Evolutionary conservation across 2,888 invertebrate species (phyloP), one percentile per base, ranked within the genome.

Genomic region (Tortricodes alternella): DNA sequence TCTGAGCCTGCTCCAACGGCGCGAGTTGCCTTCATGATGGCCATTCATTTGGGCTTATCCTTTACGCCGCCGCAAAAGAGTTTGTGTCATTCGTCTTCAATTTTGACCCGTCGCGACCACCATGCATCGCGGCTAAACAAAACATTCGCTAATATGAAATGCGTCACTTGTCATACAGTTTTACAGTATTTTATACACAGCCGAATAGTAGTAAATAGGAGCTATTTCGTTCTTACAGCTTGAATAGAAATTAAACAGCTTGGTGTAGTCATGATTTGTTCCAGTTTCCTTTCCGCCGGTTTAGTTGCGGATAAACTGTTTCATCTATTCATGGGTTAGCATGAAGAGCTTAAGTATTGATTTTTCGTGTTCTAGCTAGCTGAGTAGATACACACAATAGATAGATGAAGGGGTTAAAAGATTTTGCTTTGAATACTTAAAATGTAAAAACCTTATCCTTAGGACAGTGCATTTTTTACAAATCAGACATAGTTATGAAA

Each of bases 1-100:
- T 95, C 95, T 96, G 96, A 93, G 96, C 95, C 94, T 96, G 96
- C 96, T 95, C 96, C 93, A 93, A 93, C 92, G 92, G 92, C 92
- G 92, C 92, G 89, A 80, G 80, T 76, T 78, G 85, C 88, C 82
- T 86, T 83, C 89, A 89, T 90, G 85, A 83, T 88, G 88, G 88
- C 89, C 89, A 89, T 89, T 90, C 89, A 86, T 89, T 90, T 91
- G 83, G 87, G 83, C 81, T 85, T 87, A 85, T 82, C 86, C 88
- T 90, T 85, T 85, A 89, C 90, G 89, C 89, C 90, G 89, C 85
- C 89, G 90, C 90, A 89, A 87, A 80, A 86, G 88, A 86, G 85
- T 82, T 87, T 80, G 80, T 84, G 89, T 83, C 88, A 84, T 85
- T 86, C 80, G 87, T 83, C 81, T 88, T 85, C 76, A 72, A 79